These are phyloP conservation scores for Leptodactylus fuscus DNA, from an alignment of 2,113 vertebrate species.

Conservation along the genomic window DNA sequence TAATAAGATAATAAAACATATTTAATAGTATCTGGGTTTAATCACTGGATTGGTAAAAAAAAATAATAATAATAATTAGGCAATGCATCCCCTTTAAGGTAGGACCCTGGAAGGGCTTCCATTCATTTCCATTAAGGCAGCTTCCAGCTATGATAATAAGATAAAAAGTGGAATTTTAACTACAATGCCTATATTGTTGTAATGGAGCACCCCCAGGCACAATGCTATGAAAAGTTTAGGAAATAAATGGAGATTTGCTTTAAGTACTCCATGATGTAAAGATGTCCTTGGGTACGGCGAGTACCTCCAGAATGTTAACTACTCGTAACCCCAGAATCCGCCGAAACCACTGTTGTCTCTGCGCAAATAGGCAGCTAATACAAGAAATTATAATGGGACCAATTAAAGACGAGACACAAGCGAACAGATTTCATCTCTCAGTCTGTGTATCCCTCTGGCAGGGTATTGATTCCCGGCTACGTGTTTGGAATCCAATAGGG, in stretches of 20 bases:
- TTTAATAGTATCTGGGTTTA: too few relatives aligned
- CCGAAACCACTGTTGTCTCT: background rate
- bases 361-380: background rate
- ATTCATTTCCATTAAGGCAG: background rate
- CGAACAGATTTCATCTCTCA: background rate
- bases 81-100: background rate
- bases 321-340: background rate
- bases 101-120: background rate
- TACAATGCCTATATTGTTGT: too few relatives aligned
- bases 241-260: background rate
- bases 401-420: conserved; percentile 20
- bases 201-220: background rate
- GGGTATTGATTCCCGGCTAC: conserved; percentile 7
- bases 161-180: background rate
- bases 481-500: conserved; percentile 39
- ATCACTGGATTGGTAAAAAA: too few relatives aligned
- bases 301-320: background rate
- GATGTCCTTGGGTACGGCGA: background rate
- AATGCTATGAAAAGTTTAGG: background rate
- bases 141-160: background rate
- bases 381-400: conserved; percentile 6
- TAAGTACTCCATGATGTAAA: too few relatives aligned
- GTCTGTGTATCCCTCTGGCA: conserved; percentile 15
- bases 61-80: too few relatives aligned
- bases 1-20: too few relatives aligned